Evolutionary conservation across 2,797 vertebrate genomes (phyloP).

Genomic region (Enteromius afrohamiltoni): DNA sequence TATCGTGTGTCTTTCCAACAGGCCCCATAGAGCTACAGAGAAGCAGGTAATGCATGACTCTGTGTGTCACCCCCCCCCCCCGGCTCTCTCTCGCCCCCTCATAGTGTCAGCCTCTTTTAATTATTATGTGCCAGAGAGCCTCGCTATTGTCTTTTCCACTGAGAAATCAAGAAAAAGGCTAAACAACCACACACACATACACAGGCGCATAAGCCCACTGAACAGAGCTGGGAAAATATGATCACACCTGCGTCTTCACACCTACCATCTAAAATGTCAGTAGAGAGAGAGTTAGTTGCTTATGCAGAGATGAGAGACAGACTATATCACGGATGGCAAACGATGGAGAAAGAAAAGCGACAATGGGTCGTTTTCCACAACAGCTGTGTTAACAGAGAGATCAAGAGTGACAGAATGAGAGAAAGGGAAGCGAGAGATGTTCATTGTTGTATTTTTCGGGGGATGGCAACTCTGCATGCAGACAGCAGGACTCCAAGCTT

Average conservation of each 20-base stretch:
- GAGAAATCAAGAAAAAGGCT: constrained; percentile 59
- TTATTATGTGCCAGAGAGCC: constrained; percentile 59
- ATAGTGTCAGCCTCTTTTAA: constrained; percentile 68
- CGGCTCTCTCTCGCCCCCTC: constrained; percentile 59
- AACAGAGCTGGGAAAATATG: constrained; percentile 62
- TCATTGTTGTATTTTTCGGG: constrained; percentile 30
- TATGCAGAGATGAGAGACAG: not conserved
- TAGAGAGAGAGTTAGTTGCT: constrained; percentile 11
- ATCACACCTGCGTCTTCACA: constrained; percentile 70
- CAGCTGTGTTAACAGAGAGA: constrained; percentile 40
- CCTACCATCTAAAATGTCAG: constrained; percentile 52
- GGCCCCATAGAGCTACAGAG: constrained; percentile 19
- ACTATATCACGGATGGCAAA: constrained; percentile 6
- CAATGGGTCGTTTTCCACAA: not conserved
- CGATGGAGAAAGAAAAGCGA: not conserved
- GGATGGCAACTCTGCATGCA: constrained; percentile 31
- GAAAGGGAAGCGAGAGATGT: constrained; percentile 20
- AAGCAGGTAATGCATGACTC: not conserved
- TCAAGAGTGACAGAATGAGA: constrained; percentile 41
- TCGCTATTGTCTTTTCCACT: constrained; percentile 50
- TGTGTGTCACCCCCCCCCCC: constrained; percentile 56
- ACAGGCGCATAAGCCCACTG: constrained; percentile 40
- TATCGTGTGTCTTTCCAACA: constrained; percentile 22
- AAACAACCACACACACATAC: constrained; percentile 34
- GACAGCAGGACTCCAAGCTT: constrained; percentile 41